A percentile compares a stretch with the other conserved stretches of the same genome.
These are phyloP conservation scores for Drosophila leonis DNA, from an alignment of 2,888 invertebrate species.

Conservation along the genomic window DNA sequence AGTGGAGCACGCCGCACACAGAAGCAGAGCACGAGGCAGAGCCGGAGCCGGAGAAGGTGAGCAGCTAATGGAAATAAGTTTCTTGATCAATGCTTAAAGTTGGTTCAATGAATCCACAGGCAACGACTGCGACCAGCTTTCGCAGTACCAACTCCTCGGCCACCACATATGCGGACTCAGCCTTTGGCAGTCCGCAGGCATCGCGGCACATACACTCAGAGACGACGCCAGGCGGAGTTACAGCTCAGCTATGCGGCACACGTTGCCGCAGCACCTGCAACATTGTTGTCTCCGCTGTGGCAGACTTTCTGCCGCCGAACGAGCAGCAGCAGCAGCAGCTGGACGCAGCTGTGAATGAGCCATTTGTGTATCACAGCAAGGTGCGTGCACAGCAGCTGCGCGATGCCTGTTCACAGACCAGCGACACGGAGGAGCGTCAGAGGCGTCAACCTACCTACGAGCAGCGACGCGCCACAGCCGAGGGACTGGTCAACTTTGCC, in stretches of 20 bases:
- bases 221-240: conserved; percentile 33
- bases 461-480: conserved; percentile 81
- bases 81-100: neutral
- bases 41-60: conserved; percentile 64
- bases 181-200: conserved; percentile 86
- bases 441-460: conserved; percentile 77
- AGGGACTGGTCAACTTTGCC: conserved; percentile 69
- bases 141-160: conserved; percentile 83
- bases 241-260: conserved; percentile 78
- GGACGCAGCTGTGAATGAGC: conserved; percentile 62
- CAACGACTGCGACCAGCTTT: conserved; percentile 77
- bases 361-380: conserved; percentile 83
- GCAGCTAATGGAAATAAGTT: neutral
- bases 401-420: conserved; percentile 85
- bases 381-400: conserved; percentile 83
- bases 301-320: conserved; percentile 63
- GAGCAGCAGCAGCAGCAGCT: conserved; percentile 43
- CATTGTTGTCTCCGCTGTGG: conserved; percentile 88
- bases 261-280: conserved; percentile 89
- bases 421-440: conserved; percentile 84
- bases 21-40: conserved; percentile 27
- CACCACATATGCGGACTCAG: conserved; percentile 85
- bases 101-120: conserved; percentile 5
- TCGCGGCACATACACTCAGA: conserved; percentile 55
- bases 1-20: conserved; percentile 86